phyloP scores from a whole-genome alignment of 2,797 vertebrate genomes.

The Neosalanx taihuensis region DNA sequence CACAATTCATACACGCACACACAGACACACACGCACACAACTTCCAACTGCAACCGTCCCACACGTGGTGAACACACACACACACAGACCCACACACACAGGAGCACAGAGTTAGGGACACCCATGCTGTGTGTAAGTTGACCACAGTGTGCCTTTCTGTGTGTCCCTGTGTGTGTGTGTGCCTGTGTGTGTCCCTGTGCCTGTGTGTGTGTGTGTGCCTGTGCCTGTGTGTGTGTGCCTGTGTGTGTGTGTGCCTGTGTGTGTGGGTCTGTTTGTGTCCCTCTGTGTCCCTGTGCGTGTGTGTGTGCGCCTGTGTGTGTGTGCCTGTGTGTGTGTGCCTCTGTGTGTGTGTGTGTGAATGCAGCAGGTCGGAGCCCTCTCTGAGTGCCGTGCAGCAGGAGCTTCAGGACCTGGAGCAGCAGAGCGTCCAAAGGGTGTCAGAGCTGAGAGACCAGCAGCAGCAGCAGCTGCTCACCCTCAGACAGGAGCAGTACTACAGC shows the following conservation, averaged over 20 bases:
- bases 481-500: conserved; percentile 97
- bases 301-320: conserved; percentile 6
- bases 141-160: not conserved
- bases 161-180: not conserved
- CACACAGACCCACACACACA: not conserved
- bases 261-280: not conserved
- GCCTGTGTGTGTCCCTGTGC: not conserved
- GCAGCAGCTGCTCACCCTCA: conserved; percentile 88
- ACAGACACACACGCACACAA: not conserved
- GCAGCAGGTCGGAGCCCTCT: conserved; percentile 84
- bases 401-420: conserved; percentile 84
- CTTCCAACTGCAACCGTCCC: not conserved
- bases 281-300: not conserved
- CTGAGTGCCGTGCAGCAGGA: conserved; percentile 85
- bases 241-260: conserved; percentile 1
- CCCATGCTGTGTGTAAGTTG: not conserved
- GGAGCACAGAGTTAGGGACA: not conserved
- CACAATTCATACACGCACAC: not conserved
- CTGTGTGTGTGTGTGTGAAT: conserved; percentile 29
- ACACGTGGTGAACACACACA: not conserved
- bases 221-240: not conserved
- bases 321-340: not conserved
- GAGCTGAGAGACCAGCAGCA: conserved; percentile 94
- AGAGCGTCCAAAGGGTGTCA: conserved; percentile 81
- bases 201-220: not conserved